These are phyloP conservation scores for Therioaphis trifolii DNA, from an alignment of 2,888 invertebrate species.

Conservation along the genomic window DNA sequence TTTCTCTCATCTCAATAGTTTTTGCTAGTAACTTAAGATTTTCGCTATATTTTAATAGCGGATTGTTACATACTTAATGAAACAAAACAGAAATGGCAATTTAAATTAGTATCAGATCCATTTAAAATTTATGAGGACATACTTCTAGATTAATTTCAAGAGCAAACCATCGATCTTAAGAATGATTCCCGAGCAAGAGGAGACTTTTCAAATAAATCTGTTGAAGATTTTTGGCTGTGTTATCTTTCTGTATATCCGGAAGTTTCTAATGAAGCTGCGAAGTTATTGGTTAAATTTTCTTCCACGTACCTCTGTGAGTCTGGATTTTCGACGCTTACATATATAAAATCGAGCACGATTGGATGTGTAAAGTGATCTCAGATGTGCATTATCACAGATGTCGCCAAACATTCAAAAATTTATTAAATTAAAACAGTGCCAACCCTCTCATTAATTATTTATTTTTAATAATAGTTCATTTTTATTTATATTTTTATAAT, in stretches of 20 bases:
- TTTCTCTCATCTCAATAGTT: too few relatives aligned
- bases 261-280: slow-evolving; percentile 1
- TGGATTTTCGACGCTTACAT: slow-evolving; percentile 56
- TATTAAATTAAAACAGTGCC: slow-evolving; percentile 3
- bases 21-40: too few relatives aligned
- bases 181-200: slow-evolving; percentile 1
- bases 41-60: too few relatives aligned
- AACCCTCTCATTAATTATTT: slow-evolving; percentile 3
- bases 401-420: slow-evolving; percentile 28
- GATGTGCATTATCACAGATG: slow-evolving; percentile 24
- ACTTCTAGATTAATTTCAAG: neutral
- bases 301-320: slow-evolving; percentile 55
- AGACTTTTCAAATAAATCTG: too few relatives aligned
- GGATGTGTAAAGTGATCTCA: slow-evolving; percentile 8
- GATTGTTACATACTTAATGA: too few relatives aligned
- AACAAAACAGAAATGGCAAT: too few relatives aligned
- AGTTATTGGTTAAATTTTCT: slow-evolving; percentile 48
- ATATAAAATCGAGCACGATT: slow-evolving; percentile 20
- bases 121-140: neutral
- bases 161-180: neutral
- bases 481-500: neutral
- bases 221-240: slow-evolving; percentile 20
- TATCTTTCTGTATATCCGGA: neutral
- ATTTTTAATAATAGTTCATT: slow-evolving; percentile 8
- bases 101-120: too few relatives aligned